phyloP scores from a whole-genome alignment of 2,113 vertebrate species.

The Haemorhous mexicanus region DNA sequence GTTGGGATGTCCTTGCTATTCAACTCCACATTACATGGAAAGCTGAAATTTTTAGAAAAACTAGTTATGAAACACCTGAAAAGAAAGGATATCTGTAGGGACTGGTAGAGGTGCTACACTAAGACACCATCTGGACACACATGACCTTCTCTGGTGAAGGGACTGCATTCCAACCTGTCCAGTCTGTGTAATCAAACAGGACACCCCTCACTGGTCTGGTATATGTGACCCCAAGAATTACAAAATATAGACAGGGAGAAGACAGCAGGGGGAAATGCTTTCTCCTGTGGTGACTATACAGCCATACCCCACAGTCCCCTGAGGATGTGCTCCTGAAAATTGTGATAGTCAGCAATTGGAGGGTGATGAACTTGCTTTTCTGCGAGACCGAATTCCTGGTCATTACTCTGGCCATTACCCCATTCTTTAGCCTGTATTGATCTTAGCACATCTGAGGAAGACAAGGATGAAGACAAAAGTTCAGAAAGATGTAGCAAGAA shows the following conservation, averaged over 20 bases:
- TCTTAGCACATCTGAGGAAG: not conserved
- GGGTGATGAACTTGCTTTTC: not conserved
- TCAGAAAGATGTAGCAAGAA: not conserved
- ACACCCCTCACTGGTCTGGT: accelerated
- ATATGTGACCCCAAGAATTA: not conserved
- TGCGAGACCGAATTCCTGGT: not conserved
- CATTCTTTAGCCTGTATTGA: not conserved
- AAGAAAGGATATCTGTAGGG: not conserved
- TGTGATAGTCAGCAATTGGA: not conserved
- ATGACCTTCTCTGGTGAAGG: not conserved
- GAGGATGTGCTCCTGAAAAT: not conserved
- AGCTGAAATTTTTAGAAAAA: not conserved
- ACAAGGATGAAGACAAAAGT: not conserved
- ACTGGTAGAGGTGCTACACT: not conserved
- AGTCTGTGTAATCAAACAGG: not conserved
- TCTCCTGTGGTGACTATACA: not conserved
- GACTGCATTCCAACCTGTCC: not conserved
- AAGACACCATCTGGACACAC: not conserved
- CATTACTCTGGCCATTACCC: not conserved
- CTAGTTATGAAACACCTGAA: not conserved
- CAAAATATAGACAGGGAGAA: not conserved
- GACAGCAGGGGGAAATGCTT: not conserved
- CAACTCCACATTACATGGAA: not conserved
- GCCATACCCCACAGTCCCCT: not conserved
- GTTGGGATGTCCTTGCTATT: not conserved